phyloP scores from a whole-genome alignment of 2,113 vertebrate species.

The Bagarius yarrelli region DNA sequence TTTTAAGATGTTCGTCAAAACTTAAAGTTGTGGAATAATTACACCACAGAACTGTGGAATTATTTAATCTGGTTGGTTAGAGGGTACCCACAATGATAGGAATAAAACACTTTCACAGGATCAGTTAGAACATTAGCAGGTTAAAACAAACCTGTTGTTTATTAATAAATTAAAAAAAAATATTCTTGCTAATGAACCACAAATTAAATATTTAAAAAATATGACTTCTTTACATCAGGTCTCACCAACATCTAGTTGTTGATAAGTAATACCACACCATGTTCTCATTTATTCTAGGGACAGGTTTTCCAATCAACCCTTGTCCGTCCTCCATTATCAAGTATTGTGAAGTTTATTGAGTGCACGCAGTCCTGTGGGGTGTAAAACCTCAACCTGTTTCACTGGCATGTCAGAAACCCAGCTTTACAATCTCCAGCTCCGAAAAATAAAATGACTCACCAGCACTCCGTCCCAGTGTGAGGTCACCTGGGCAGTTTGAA shows the following conservation, averaged over 20 bases:
- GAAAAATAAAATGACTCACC: conserved; percentile 61
- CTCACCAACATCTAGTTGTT: background rate
- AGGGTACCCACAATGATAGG: background rate
- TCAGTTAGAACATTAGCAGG: background rate
- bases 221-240: background rate
- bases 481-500: conserved; percentile 23
- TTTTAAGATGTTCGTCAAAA: background rate
- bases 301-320: conserved; percentile 15
- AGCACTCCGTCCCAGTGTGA: conserved; percentile 55
- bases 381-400: conserved; percentile 20
- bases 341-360: conserved; percentile 33
- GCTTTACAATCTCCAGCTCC: conserved; percentile 47
- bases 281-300: background rate
- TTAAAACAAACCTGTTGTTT: background rate
- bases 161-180: background rate
- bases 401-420: conserved; percentile 29
- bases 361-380: background rate
- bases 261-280: background rate
- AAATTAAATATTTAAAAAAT: too few relatives aligned
- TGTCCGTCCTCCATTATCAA: conserved; percentile 42
- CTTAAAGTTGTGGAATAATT: background rate
- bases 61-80: background rate
- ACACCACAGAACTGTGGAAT: background rate
- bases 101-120: background rate
- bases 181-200: too few relatives aligned